phyloP scores from a whole-genome alignment of 2,888 invertebrate species.

The Eurois occulta region DNA sequence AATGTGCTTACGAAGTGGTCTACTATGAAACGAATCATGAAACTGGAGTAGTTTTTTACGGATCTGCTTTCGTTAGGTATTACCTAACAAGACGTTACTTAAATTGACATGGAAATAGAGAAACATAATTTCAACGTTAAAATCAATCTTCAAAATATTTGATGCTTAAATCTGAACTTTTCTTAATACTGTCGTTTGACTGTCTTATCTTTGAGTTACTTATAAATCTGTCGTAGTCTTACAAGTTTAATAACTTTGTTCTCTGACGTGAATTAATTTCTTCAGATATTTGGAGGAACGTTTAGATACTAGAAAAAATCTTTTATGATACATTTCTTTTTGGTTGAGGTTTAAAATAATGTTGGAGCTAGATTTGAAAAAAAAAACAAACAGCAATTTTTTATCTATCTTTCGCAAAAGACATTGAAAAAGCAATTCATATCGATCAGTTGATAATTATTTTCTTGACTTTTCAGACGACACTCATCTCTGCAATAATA shows the following conservation, averaged over 20 bases:
- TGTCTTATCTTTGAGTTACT: conserved; percentile 21
- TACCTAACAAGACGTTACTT: neutral
- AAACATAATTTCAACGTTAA: conserved; percentile 30
- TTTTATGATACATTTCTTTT: neutral
- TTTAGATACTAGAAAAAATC: neutral
- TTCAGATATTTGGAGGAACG: neutral
- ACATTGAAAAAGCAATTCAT: neutral
- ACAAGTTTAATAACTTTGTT: conserved; percentile 25
- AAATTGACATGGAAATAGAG: conserved; percentile 2
- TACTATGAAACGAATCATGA: too few species aligned
- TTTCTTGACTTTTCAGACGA: neutral
- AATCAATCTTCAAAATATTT: conserved; percentile 33
- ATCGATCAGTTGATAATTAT: neutral
- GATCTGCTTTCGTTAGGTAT: neutral
- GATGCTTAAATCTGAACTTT: neutral
- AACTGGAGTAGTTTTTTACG: neutral
- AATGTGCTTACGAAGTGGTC: too few species aligned
- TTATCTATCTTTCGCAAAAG: neutral
- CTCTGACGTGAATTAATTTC: conserved; percentile 4
- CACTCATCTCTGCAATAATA: neutral
- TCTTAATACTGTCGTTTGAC: conserved; percentile 12
- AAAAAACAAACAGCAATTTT: neutral
- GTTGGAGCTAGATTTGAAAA: neutral
- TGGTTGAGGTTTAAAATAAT: neutral
- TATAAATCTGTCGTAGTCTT: conserved; percentile 11